phyloP scores from a whole-genome alignment of 2,888 invertebrate genomes.

The Euplexia lucipara region DNA sequence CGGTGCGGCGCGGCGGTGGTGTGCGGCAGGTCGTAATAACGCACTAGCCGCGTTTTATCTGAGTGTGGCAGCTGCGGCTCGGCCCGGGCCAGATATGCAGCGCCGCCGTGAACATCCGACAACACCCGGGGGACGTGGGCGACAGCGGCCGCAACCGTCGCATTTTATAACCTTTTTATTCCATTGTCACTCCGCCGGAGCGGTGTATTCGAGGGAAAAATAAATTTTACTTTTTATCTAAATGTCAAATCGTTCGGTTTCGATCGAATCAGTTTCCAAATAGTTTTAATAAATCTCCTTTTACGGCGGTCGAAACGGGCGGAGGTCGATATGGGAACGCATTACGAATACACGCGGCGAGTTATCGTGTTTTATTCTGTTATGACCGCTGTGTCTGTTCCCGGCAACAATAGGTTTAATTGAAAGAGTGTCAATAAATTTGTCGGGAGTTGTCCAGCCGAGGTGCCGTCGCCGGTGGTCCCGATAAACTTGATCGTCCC shows the following conservation, averaged over 20 bases:
- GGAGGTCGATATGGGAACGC: constrained; percentile 84
- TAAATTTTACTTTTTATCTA: constrained; percentile 91
- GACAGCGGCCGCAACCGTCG: constrained; percentile 83
- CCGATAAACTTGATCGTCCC: constrained; percentile 80
- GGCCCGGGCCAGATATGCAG: constrained; percentile 76
- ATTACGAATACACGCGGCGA: constrained; percentile 87
- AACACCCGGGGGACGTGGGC: constrained; percentile 87
- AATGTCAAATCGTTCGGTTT: constrained; percentile 91
- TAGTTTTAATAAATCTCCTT: constrained; percentile 91
- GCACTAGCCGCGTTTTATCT: constrained; percentile 87
- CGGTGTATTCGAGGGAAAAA: constrained; percentile 86
- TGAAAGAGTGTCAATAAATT: constrained; percentile 91
- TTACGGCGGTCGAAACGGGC: constrained; percentile 84
- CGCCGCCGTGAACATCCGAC: constrained; percentile 79
- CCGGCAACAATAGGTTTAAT: constrained; percentile 89
- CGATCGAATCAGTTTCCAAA: constrained; percentile 91
- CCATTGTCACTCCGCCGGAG: constrained; percentile 88
- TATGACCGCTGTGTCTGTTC: constrained; percentile 86
- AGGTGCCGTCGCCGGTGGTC: constrained; percentile 87
- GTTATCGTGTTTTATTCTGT: constrained; percentile 89
- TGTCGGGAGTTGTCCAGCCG: constrained; percentile 80
- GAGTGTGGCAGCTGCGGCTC: constrained; percentile 79
- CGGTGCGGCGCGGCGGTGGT: constrained; percentile 33
- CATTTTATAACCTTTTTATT: constrained; percentile 91
- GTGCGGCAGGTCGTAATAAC: constrained; percentile 81